Evolutionary conservation across 2,113 vertebrate genomes (phyloP).

Genomic region (Oryzias woworae): DNA sequence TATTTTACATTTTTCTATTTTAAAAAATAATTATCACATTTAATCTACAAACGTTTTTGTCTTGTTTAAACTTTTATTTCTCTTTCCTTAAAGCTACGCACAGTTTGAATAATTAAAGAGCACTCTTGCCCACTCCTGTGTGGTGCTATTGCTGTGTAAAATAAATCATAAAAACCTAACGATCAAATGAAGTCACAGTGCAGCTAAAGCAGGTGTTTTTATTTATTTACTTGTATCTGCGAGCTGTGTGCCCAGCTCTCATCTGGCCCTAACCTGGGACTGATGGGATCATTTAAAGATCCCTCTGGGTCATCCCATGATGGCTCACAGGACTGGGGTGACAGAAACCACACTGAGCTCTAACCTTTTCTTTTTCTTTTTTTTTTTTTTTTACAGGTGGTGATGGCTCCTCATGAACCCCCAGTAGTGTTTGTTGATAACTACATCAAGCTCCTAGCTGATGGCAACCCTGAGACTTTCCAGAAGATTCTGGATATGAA

Average conservation of each 20-base stretch:
- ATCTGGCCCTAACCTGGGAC: conserved; percentile 36
- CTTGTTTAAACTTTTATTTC: conserved; percentile 32
- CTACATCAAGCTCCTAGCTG: conserved; percentile 97
- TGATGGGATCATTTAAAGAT: conserved; percentile 70
- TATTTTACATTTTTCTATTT: conserved; percentile 33
- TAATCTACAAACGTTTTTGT: conserved; percentile 7
- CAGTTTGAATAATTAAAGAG: conserved; percentile 67
- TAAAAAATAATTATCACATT: conserved; percentile 5
- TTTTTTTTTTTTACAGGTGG: conserved; percentile 78
- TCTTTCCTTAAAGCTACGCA: background rate
- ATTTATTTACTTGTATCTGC: too few species aligned
- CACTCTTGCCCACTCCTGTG: conserved; percentile 56
- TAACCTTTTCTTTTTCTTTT: conserved; percentile 1
- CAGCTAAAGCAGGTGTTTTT: too few species aligned
- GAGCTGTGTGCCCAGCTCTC: background rate
- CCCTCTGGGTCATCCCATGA: conserved; percentile 34
- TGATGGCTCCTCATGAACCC: conserved; percentile 97
- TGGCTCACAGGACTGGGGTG: conserved; percentile 27
- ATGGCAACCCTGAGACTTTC: conserved; percentile 97
- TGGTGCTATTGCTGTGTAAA: conserved; percentile 64
- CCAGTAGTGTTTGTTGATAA: conserved; percentile 95
- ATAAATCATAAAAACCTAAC: background rate
- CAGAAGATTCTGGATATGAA: conserved; percentile 99
- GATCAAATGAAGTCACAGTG: too few species aligned
- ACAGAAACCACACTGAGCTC: conserved; percentile 25